These are phyloP conservation scores for Hydropsyche tenuis DNA, from an alignment of 1,140 invertebrate species.

Conservation along the genomic window DNA sequence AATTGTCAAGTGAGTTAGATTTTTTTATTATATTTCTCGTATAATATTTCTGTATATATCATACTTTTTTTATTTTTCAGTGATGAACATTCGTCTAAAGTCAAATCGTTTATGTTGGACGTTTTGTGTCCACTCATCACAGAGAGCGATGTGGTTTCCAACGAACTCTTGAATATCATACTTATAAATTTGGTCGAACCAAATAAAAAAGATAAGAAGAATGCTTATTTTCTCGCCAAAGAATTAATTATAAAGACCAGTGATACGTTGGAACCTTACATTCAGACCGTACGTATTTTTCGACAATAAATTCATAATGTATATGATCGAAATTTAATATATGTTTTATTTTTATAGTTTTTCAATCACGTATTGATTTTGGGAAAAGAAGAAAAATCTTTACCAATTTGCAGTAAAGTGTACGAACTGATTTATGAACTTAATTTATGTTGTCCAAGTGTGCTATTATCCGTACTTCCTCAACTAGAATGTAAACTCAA, in stretches of 20 bases:
- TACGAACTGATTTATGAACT: constrained; percentile 97
- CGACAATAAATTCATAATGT: neutral
- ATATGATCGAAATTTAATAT: constrained; percentile 9
- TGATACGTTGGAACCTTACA: constrained; percentile 91
- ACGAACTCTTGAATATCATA: constrained; percentile 93
- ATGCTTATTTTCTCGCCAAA: constrained; percentile 89
- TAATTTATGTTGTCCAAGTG: constrained; percentile 90
- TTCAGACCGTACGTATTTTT: constrained; percentile 79
- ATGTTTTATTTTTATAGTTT: constrained; percentile 69
- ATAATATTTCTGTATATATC: constrained; percentile 24
- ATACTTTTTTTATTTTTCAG: constrained; percentile 60
- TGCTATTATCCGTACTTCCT: constrained; percentile 88
- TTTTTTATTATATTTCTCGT: constrained; percentile 14
- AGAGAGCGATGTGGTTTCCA: constrained; percentile 93
- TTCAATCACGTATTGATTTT: constrained; percentile 94
- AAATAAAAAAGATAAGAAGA: constrained; percentile 89
- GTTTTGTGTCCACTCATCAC: constrained; percentile 92
- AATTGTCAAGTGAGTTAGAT: constrained; percentile 85
- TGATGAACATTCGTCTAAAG: constrained; percentile 94
- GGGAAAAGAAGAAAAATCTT: constrained; percentile 84
- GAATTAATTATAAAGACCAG: constrained; percentile 90
- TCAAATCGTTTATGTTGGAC: constrained; percentile 96
- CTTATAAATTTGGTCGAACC: constrained; percentile 95
- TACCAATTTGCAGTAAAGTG: constrained; percentile 83
- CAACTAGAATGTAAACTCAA: constrained; percentile 94